These are phyloP conservation scores for Chrysogorgia sp. DNA, from an alignment of 92 coral and sea anemone genomes.

Conservation along the genomic window DNA sequence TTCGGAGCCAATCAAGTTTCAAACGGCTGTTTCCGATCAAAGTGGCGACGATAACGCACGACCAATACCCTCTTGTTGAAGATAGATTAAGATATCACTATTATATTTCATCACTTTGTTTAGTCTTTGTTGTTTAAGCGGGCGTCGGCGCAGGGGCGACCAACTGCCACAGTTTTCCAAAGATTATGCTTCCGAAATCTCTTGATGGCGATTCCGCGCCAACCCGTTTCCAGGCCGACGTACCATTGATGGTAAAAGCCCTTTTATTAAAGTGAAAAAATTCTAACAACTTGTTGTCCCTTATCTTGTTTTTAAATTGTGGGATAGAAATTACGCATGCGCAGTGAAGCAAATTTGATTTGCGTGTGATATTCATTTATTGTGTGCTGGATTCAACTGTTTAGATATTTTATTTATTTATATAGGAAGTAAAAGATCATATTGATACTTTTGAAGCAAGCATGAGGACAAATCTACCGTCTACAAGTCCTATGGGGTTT, in stretches of 20 bases:
- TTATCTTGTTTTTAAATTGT: background rate
- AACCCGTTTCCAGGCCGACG: constrained; percentile 64
- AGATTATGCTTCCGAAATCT: constrained; percentile 86
- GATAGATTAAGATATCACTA: too few species aligned
- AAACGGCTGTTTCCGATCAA: too few species aligned
- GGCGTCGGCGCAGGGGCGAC: constrained; percentile 55
- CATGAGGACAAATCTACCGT: constrained; percentile 81
- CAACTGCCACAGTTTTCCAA: constrained; percentile 63
- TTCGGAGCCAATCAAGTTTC: too few species aligned
- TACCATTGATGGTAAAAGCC: constrained; percentile 87
- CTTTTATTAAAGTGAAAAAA: constrained; percentile 50
- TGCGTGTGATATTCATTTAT: background rate
- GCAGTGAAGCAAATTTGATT: too few species aligned
- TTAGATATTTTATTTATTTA: background rate
- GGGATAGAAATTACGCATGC: background rate
- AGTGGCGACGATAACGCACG: too few species aligned
- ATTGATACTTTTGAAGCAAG: constrained; percentile 91
- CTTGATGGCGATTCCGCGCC: constrained; percentile 98
- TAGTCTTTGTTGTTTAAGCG: too few species aligned
- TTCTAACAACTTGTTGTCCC: background rate
- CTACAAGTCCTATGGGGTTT: constrained; percentile 73
- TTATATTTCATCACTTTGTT: too few species aligned
- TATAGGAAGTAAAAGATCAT: constrained; percentile 83
- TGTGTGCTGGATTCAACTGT: background rate
- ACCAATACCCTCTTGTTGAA: too few species aligned